Evolutionary conservation across 2,797 vertebrate species (phyloP).

Genomic region (Onychomys arenicola): DNA sequence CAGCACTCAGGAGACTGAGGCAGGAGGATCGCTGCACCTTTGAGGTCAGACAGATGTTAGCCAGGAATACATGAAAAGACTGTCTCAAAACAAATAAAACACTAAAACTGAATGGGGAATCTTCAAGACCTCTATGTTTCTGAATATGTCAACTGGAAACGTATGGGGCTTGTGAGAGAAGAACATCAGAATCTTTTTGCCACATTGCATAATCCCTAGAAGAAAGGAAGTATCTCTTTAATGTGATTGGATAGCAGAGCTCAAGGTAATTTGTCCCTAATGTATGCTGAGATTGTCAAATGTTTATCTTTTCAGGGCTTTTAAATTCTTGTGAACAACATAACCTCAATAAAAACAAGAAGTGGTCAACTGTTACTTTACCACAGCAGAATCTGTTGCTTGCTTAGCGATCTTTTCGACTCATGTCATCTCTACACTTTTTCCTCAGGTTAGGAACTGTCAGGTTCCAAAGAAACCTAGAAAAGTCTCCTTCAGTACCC

Average conservation of each 20-base stretch:
- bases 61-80: background rate
- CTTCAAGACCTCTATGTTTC: background rate
- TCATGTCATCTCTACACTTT: background rate
- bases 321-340: background rate
- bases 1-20: background rate
- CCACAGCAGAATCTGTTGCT: background rate
- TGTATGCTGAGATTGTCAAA: background rate
- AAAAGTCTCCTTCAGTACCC: background rate
- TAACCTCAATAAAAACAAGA: background rate
- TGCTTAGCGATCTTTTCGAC: background rate
- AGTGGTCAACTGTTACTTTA: background rate
- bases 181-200: background rate
- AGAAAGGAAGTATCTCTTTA: background rate
- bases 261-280: background rate
- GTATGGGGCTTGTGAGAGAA: background rate
- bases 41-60: background rate
- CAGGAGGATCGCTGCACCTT: background rate
- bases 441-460: background rate
- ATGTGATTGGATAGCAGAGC: background rate
- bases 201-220: background rate
- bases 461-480: background rate
- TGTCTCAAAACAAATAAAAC: background rate
- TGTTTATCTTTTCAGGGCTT: background rate
- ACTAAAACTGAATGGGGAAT: background rate
- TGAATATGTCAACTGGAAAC: background rate